These are phyloP conservation scores for Apocrypta bakeri DNA, from an alignment of 1,140 invertebrate genomes.

Conservation along the genomic window DNA sequence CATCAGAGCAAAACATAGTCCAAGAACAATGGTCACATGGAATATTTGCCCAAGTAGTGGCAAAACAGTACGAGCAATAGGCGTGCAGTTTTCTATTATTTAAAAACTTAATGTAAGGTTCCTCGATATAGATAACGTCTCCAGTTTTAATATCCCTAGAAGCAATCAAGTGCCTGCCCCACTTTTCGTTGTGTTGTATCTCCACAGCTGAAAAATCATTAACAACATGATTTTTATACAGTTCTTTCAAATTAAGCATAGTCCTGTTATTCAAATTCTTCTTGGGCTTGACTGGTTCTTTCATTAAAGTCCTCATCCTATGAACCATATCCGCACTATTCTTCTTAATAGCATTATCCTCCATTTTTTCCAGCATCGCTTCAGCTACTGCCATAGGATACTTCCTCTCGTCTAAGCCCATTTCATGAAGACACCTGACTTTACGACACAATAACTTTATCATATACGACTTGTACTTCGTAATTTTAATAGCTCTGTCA, in stretches of 20 bases:
- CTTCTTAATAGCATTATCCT: neutral
- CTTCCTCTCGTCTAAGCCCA: neutral
- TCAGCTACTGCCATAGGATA: neutral
- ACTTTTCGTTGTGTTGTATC: neutral
- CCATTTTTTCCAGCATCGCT: neutral
- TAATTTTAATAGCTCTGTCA: constrained; percentile 15
- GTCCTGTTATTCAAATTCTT: neutral
- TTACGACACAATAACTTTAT: constrained; percentile 31
- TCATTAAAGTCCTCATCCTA: neutral
- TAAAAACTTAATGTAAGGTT: constrained; percentile 4
- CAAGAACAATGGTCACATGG: constrained; percentile 38
- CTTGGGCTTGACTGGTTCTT: neutral
- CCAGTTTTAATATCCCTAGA: constrained; percentile 28
- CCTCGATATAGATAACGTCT: constrained; percentile 37
- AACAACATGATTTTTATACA: constrained; percentile 1
- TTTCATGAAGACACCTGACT: neutral
- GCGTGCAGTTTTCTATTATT: neutral
- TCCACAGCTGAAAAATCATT: constrained; percentile 9
- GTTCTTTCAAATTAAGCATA: constrained; percentile 7
- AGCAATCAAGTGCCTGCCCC: constrained; percentile 25
- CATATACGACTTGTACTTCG: neutral
- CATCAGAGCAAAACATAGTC: constrained; percentile 32
- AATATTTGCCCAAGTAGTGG: neutral
- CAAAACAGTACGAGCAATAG: constrained; percentile 22
- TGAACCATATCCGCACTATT: neutral